Conservation (phyloP, 2,113 vertebrate species). For the Zosterops hypoxanthus region DNA sequence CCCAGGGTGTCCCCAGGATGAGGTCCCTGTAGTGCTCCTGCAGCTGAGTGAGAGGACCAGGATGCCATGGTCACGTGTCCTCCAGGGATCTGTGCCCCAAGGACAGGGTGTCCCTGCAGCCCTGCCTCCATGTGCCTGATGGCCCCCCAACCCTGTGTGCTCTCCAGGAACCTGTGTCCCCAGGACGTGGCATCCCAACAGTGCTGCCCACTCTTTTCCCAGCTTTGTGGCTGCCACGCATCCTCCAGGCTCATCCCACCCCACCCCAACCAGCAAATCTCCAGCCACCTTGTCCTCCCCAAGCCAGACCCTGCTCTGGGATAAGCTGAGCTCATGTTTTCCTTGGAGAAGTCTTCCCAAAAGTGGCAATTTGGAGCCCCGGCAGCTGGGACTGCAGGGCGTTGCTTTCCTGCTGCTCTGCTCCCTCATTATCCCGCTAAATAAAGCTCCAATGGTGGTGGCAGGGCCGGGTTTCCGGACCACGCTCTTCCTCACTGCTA, state of each 20-base stretch:
- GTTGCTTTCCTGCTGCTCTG: constrained; percentile 41
- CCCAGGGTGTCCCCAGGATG: not conserved
- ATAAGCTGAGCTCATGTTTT: constrained; percentile 7
- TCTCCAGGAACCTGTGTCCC: fast-evolving
- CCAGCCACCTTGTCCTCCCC: not conserved
- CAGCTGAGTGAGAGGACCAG: not conserved
- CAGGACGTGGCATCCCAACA: fast-evolving
- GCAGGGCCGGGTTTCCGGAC: constrained; percentile 51
- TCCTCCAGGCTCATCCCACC: not conserved
- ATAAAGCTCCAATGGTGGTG: not conserved
- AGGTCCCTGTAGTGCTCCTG: not conserved
- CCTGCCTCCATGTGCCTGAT: not conserved
- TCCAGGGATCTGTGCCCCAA: not conserved
- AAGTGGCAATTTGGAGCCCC: constrained; percentile 6
- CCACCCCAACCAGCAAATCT: not conserved
- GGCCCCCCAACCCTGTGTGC: not conserved
- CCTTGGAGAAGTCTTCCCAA: not conserved
- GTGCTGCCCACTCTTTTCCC: not conserved
- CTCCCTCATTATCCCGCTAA: constrained; percentile 52
- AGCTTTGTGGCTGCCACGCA: not conserved
- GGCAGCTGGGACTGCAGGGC: not conserved
- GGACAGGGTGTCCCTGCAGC: not conserved
- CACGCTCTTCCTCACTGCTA: not conserved
- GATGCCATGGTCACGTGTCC: fast-evolving
- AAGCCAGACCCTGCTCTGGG: fast-evolving